Conservation (phyloP, 2,888 invertebrate genomes). For the Apamea anceps region DNA sequence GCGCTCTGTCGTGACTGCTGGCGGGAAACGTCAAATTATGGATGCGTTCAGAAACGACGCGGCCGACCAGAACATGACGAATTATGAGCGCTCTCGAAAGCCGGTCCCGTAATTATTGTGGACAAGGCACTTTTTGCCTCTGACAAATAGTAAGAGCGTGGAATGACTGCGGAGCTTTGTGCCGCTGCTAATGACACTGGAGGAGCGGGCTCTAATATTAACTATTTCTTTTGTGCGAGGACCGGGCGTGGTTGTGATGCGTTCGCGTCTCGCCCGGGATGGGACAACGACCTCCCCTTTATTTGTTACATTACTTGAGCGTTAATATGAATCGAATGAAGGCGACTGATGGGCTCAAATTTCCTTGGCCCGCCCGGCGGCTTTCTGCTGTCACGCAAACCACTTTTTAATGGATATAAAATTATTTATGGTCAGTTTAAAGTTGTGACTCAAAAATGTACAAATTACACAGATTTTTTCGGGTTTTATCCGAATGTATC, state of each 20-base stretch:
- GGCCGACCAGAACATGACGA: constrained; percentile 90
- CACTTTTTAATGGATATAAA: constrained; percentile 82
- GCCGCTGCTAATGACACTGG: constrained; percentile 89
- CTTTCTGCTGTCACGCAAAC: constrained; percentile 84
- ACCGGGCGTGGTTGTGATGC: constrained; percentile 82
- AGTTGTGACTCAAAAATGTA: constrained; percentile 64
- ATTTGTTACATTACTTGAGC: constrained; percentile 88
- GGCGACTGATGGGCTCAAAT: constrained; percentile 85
- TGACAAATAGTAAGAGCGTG: constrained; percentile 89
- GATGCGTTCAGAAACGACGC: constrained; percentile 86
- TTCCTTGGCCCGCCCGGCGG: constrained; percentile 81
- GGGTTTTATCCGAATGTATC: constrained; percentile 32
- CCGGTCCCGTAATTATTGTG: constrained; percentile 90
- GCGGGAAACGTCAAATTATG: constrained; percentile 89
- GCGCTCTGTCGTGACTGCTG: constrained; percentile 79
- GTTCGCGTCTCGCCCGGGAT: constrained; percentile 79
- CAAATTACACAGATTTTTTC: constrained; percentile 61
- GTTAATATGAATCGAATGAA: constrained; percentile 89
- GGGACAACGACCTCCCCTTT: constrained; percentile 87
- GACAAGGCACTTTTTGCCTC: constrained; percentile 89
- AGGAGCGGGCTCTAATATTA: constrained; percentile 87
- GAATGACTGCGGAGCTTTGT: constrained; percentile 88
- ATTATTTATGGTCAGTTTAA: constrained; percentile 77
- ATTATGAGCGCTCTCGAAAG: constrained; percentile 88
- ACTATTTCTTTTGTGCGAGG: constrained; percentile 89